Evolutionary conservation across 1,140 invertebrate species (phyloP).

Genomic region (Nephila pilipes): DNA sequence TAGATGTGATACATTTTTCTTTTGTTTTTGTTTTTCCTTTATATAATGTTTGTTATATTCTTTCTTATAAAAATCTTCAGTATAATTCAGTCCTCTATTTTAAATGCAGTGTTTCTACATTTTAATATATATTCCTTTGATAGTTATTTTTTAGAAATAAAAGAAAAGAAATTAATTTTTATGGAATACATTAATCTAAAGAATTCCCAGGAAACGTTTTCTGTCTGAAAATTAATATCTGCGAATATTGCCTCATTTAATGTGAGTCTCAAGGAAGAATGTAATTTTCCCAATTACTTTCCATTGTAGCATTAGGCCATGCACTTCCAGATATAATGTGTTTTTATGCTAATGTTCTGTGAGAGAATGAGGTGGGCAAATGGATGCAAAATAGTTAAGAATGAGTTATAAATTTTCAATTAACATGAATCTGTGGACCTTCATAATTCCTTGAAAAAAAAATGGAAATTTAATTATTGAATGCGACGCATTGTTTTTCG

Average conservation of each 20-base stretch:
- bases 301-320: not conserved
- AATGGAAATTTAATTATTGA: constrained; percentile 1
- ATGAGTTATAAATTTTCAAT: constrained; percentile 23
- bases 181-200: not conserved
- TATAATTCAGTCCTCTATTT: no score
- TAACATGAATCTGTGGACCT: not conserved
- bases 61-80: no score
- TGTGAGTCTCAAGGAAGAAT: not conserved
- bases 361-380: not conserved
- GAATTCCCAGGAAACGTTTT: not conserved
- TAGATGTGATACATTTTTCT: no score
- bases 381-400: not conserved
- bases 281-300: constrained; percentile 11
- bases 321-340: not conserved
- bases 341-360: not conserved
- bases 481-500: not conserved
- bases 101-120: no score
- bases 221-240: not conserved
- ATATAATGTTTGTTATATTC: no score
- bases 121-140: no score
- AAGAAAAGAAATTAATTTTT: not conserved
- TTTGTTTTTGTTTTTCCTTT: no score
- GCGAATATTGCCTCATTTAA: not conserved
- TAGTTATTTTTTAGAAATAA: no score
- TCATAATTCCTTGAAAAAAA: not conserved